These are phyloP conservation scores for Scaptodrosophila latifasciaeformis DNA, from an alignment of 2,888 invertebrate genomes.

Conservation along the genomic window DNA sequence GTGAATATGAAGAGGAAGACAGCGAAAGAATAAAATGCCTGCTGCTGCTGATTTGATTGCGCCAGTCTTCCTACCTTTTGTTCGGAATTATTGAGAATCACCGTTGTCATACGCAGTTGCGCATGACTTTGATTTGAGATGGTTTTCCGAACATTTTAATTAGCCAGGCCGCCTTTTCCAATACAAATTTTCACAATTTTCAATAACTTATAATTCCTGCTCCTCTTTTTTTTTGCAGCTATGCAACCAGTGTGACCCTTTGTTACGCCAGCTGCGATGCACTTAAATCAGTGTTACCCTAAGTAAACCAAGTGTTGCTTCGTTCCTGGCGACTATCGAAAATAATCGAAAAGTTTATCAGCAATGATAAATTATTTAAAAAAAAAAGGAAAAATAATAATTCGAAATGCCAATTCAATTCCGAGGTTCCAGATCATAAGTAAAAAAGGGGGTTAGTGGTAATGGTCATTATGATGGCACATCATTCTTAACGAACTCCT, in stretches of 20 bases:
- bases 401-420: too few relatives aligned
- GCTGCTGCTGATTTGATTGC: slow-evolving; percentile 26
- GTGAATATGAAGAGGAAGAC: slow-evolving; percentile 37
- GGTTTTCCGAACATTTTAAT: slow-evolving; percentile 39
- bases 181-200: slow-evolving; percentile 36
- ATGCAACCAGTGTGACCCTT: slow-evolving; percentile 10
- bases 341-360: not conserved
- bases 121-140: slow-evolving; percentile 34
- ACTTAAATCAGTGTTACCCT: not conserved
- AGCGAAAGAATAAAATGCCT: slow-evolving; percentile 30
- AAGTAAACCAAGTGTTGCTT: not conserved
- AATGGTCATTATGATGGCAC: too few relatives aligned
- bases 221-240: slow-evolving; percentile 41
- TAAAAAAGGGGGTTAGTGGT: too few relatives aligned
- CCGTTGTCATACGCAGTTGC: slow-evolving; percentile 43
- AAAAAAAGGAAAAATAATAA: slow-evolving; percentile 1
- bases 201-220: slow-evolving; percentile 38
- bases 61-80: slow-evolving; percentile 35
- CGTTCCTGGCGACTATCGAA: not conserved
- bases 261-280: not conserved
- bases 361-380: slow-evolving; percentile 3
- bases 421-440: too few relatives aligned
- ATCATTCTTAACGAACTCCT: too few relatives aligned
- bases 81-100: slow-evolving; percentile 14
- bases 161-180: slow-evolving; percentile 22